phyloP scores from a whole-genome alignment of 2,888 invertebrate genomes.

The Brachynemurus nebulosus region DNA sequence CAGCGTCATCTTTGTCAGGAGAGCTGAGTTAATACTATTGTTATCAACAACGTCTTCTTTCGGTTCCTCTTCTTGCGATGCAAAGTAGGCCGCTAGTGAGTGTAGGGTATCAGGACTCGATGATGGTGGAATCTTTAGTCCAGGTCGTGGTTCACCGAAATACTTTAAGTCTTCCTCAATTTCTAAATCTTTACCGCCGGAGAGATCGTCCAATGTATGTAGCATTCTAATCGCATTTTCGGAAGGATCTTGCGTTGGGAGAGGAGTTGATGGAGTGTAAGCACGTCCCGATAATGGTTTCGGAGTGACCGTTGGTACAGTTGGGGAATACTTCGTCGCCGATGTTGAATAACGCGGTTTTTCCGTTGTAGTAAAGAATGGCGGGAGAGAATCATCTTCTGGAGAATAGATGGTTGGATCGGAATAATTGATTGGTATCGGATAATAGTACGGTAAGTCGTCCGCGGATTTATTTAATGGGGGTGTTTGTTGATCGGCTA shows the following conservation, averaged over 20 bases:
- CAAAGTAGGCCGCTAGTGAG: slow-evolving; percentile 67
- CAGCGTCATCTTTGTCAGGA: slow-evolving; percentile 54
- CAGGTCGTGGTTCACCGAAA: slow-evolving; percentile 38
- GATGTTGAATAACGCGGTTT: slow-evolving; percentile 5
- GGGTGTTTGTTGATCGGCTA: slow-evolving; percentile 15
- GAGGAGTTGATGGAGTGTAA: slow-evolving; percentile 4
- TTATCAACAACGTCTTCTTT: slow-evolving; percentile 29
- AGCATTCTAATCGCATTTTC: slow-evolving; percentile 58
- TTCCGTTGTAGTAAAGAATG: slow-evolving; percentile 9
- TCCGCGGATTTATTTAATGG: slow-evolving; percentile 13
- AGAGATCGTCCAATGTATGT: slow-evolving; percentile 48
- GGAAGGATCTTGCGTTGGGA: slow-evolving; percentile 32
- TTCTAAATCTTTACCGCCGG: slow-evolving; percentile 25
- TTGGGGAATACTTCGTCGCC: slow-evolving; percentile 22
- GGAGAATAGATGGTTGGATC: slow-evolving; percentile 21
- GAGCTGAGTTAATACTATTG: slow-evolving; percentile 39
- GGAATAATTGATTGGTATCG: slow-evolving; percentile 12
- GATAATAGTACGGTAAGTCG: background rate
- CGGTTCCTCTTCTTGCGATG: slow-evolving; percentile 36
- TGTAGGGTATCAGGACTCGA: slow-evolving; percentile 65
- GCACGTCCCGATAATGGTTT: slow-evolving; percentile 9
- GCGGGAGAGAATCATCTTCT: slow-evolving; percentile 12
- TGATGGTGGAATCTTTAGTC: slow-evolving; percentile 55
- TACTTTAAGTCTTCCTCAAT: slow-evolving; percentile 37
- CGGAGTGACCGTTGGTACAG: slow-evolving; percentile 24